Base-by-base conservation (phyloP, 2,113 vertebrate genomes). In the Pangasianodon gigas region DNA sequence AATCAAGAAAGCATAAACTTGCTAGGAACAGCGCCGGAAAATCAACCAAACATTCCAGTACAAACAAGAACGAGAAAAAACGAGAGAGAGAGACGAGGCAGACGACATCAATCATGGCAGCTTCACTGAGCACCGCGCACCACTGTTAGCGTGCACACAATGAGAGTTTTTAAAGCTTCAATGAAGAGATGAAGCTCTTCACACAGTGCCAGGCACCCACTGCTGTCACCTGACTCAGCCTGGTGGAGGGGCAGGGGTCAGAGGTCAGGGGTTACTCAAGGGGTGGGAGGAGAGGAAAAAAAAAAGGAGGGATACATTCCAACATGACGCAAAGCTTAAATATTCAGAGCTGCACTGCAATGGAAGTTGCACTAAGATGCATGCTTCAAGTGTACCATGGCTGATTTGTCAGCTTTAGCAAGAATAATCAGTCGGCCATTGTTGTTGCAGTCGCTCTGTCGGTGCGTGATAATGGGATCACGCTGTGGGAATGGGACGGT, bases 251-350 rank as follows among this genome's bases (percentile, higher is more conserved):
- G 91, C 86, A 58, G 82, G 67, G 86, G 88, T 52, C 24, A 89
- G 51, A 91, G 92, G 91, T 95, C 93, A 93, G 87, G 92, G 94
- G 93, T 95, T 91, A 91, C 80, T 80, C 91, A 88, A 71, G 67
- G 65, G 86, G 85, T 90, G 90, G 86, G 62, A 37, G 77, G 84
- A 89, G 44, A 46, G 26, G 1, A 5, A 6, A 9, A 54, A 1
- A 86, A n/a, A 62, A 51, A 52, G 69, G n/a, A 84, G 83, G 44
- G 79, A 90, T 80, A 54, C 91, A 91, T 90, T 93, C 86, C 91
- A 75, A 32, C 54, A 86, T 56, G 84, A 74, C 24, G 44, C n/a
- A 51, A 81, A 54, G 88, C 85, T 87, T 67, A 81, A 71, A 69
- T 44, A 44, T 71, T 83, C 14, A 24, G 65, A 32, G 29, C 85